Base-by-base conservation (phyloP, 2,113 vertebrate species). In the Pomatorhinus ruficollis region DNA sequence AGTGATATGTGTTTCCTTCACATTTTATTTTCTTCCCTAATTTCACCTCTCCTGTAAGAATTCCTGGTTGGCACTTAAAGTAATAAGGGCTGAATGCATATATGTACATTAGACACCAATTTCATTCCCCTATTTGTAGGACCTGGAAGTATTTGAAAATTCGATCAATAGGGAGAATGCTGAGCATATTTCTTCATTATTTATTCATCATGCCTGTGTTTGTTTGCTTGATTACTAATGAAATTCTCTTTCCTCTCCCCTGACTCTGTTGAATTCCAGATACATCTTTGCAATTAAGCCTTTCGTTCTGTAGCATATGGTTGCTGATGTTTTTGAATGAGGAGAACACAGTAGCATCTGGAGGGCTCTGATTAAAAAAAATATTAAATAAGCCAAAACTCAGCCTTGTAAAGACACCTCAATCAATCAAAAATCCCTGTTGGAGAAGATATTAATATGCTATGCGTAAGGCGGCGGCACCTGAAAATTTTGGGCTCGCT, bases 351-450 rank as follows among this genome's bases (percentile, higher is more conserved):
- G 61, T 60, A 93, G 70, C 93, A 94, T 96, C 91, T 97, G 96
- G 95, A 93, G n/a, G 45, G 24, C 28, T 91, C 79, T 96, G 93
- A 97, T 96, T 96, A 95, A 89, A 97, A 95, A 94, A 53, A 61
- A 90, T 70, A 82, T 86, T 79, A 71, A 94, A 83, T 86, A 90
- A 87, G 70, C 63, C 63, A 65, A 87, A 91, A 80, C 35, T 56
- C 10, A 52, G 59, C 68, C 52, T 86, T 95, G n/a, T 71, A 75
- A 75, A 94, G 52, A 37, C 1, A 6, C 21, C 11, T 74, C 27
- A 21, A 69, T 85, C 83, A 70, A 40, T 83, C 83, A 92, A 80
- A 94, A 90, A 37, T 65, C 45, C 42, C 42, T 39, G 12, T 33
- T 63, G 60, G 45, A 40, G 21, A 81, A 80, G 60, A 63, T 45